Evolutionary conservation across 1,140 invertebrate species (phyloP), one percentile per base, ranked within the genome.

Genomic region (Cyclina sinensis): DNA sequence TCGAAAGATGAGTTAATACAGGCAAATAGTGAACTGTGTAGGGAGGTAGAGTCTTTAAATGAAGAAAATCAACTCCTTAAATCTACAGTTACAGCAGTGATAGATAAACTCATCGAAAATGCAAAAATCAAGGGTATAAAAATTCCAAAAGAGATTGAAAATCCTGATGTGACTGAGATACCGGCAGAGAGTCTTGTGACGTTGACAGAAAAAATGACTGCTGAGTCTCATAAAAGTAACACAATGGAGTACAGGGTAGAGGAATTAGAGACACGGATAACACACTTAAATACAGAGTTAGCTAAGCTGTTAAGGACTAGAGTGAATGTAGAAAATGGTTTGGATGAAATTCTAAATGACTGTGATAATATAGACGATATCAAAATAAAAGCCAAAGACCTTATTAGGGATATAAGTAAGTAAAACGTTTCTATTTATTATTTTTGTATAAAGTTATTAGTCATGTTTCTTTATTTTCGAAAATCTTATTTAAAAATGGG

Each of bases 191-290:
- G 90, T 21, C 51, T 94, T 32, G 74, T 86, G 37, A 35, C 76
- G 86, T 76, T 89, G 70, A 57, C 89, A 89, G 65, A 87, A 81
- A 59, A 86, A 86, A 3, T 82, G 62, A 82, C 92, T 85, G 79
- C 90, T 88, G 82, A 90, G 90, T 84, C 79, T 54, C 70, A 24
- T 35, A 78, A 90, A 87, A 57, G 91, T 88, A 39, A 90, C 43
- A 81, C 87, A 70, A 82, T 89, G 80, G 94, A 91, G 37, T 81
- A 85, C 9, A 83, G 94, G 54, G 76, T 95, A 57, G 94, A 94
- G 70, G 94, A 95, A 57, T 68, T 95, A 30, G 94, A 95, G 79
- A 94, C 94, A 30, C 88, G 94, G 82, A 90, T 94, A 21, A 95
- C 94, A 57, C 90, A 93, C 68, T 57, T 94, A 74, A 94, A 89